These are phyloP conservation scores for Marisa cornuarietis DNA, from an alignment of 1,140 invertebrate genomes.

Conservation along the genomic window DNA sequence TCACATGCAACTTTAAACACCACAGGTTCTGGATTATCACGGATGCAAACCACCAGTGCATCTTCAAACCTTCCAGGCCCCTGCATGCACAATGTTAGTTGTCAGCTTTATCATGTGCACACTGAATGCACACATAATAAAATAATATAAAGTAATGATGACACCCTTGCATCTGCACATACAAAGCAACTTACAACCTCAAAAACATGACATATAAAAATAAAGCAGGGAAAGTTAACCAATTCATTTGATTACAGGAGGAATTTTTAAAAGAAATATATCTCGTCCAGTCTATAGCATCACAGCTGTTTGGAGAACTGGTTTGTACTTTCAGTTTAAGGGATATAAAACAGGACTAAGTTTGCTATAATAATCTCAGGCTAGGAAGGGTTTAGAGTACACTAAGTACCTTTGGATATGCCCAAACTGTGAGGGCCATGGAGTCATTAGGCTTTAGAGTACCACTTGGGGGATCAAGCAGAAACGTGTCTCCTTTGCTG, in stretches of 20 bases:
- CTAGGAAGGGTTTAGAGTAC: too few species aligned
- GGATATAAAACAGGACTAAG: too few species aligned
- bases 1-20: conserved; percentile 64
- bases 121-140: background rate
- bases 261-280: too few species aligned
- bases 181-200: background rate
- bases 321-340: too few species aligned
- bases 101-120: background rate
- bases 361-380: too few species aligned
- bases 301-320: too few species aligned
- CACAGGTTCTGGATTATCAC: conserved; percentile 67
- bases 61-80: conserved; percentile 59
- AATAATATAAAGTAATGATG: background rate
- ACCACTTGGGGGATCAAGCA: conserved; percentile 65
- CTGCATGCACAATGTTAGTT: background rate
- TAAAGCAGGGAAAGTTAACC: too few species aligned
- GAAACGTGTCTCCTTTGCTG: conserved; percentile 64
- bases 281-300: too few species aligned
- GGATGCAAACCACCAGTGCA: conserved; percentile 64
- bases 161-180: background rate
- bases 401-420: conserved; percentile 55
- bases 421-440: conserved; percentile 60
- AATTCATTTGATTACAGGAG: too few species aligned
- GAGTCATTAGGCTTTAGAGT: conserved; percentile 60
- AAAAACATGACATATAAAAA: too few species aligned